Base-by-base conservation (phyloP, 2,888 invertebrate species). In the Sphaerophoria rueppellii region DNA sequence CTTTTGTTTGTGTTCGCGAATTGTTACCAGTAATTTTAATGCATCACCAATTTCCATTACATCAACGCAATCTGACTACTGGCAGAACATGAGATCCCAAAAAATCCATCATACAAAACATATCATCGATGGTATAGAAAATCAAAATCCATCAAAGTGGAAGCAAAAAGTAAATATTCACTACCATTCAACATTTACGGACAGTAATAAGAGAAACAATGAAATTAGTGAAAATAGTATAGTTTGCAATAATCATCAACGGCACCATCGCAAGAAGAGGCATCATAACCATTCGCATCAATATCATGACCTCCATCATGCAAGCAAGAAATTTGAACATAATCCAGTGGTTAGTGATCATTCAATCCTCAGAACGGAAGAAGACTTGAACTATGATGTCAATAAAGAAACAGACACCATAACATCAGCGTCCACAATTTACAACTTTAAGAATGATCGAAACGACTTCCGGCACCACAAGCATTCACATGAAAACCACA, bases 261-360 rank as follows among this genome's bases (percentile, higher is more conserved):
- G 58, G 0, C 63, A 79, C 24, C 81, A 76, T 55, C 81, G 81
- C 9, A 52, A 72, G 32, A 85, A 85, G 70, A 67, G 85, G 46
- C 85, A 85, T 55, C 85, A 83, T 12, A 52, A 69, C 16, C 85
- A 81, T 16, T 52, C 67, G 35, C 58, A 85, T 1, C 85, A 80
- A 6, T 72, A 83, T 11, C 65, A 16, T 40, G 14, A 6, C 4
- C 37, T 65, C 9, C 71, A 65, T 32, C 72, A 61, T 16, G 6
- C 70, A n/a, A 24, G 40, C 16, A 24, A n/a, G 11, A 32, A 6
- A 4, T 50, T 24, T 11, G 35, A 35, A 16, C 61, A 75, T 32
- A 61, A 61, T 34, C 50, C 43, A 54, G 6, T 65, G 0, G 37
- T 60, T 61, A 60, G 60, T 3, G 58, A 65, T 4, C 63, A 67